Conservation (phyloP, 2,888 invertebrate species). For the Hymenopus coronatus region DNA sequence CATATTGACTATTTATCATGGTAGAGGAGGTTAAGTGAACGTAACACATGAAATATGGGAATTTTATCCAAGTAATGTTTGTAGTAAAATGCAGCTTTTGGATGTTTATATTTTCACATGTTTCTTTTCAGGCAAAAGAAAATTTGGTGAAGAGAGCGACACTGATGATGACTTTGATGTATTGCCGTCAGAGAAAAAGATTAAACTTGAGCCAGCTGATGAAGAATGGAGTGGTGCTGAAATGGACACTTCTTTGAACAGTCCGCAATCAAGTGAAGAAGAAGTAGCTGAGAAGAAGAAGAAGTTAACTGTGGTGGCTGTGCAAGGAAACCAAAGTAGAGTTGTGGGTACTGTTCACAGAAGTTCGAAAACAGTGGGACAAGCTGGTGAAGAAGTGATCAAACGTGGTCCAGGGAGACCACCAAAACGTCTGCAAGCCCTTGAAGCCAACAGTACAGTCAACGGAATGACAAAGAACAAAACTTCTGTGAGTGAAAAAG, state of each 20-base stretch:
- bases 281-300: slow-evolving; percentile 7
- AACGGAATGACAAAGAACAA: slow-evolving; percentile 24
- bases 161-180: slow-evolving; percentile 48
- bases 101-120: not conserved
- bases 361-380: not conserved
- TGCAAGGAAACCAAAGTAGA: slow-evolving; percentile 9
- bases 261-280: slow-evolving; percentile 15
- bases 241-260: not conserved
- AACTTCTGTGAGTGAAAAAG: not conserved
- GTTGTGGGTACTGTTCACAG: not conserved
- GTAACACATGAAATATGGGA: no score
- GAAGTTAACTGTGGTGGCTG: not conserved
- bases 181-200: slow-evolving; percentile 55
- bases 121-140: slow-evolving; percentile 46
- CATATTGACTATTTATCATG: no score
- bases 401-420: slow-evolving; percentile 26
- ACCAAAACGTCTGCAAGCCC: slow-evolving; percentile 4
- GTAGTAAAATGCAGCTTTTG: not conserved
- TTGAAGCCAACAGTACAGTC: not conserved
- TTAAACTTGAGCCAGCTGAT: slow-evolving; percentile 54
- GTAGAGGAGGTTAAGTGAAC: no score
- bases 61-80: not conserved
- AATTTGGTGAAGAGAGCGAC: slow-evolving; percentile 52
- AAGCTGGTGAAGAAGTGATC: not conserved
- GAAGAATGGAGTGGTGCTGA: slow-evolving; percentile 46